Percentiles rank a stretch among this genome's conserved stretches.
These are phyloP conservation scores for Stomatorhinus ivindoensis DNA, from an alignment of 2,113 vertebrate genomes.

Conservation along the genomic window DNA sequence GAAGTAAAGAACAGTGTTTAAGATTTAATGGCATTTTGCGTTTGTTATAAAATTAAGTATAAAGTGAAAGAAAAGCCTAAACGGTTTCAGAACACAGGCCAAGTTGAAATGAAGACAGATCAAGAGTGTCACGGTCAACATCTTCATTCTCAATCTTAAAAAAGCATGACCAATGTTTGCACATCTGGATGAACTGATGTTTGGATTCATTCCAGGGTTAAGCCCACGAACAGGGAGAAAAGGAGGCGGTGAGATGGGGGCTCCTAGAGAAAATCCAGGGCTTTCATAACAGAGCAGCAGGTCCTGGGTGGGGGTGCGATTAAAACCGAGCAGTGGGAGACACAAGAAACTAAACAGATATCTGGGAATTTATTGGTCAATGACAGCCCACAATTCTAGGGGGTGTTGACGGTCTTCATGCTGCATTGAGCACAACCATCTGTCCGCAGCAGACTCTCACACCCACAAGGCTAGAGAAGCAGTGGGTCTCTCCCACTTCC, in stretches of 20 bases:
- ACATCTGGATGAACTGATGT: background rate
- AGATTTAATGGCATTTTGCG: background rate
- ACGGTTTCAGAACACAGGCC: background rate
- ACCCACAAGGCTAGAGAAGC: background rate
- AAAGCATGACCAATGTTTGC: background rate
- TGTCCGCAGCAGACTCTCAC: background rate
- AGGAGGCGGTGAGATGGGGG: background rate
- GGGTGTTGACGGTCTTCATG: background rate
- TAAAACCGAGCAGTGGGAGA: background rate
- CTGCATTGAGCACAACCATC: background rate
- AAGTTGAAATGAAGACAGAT: background rate
- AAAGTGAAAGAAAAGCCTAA: background rate
- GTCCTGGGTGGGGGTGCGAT: slow-evolving; percentile 66
- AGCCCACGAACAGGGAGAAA: background rate
- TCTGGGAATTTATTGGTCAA: background rate
- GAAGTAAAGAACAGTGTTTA: background rate
- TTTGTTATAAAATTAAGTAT: background rate
- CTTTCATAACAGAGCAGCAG: slow-evolving; percentile 77
- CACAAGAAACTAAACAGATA: background rate
- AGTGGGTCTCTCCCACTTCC: background rate
- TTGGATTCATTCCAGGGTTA: background rate
- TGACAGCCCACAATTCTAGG: background rate
- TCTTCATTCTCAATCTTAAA: background rate
- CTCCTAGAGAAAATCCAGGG: slow-evolving; percentile 45
- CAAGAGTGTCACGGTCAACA: background rate